These are phyloP conservation scores for Actenoides lindsayi DNA, from an alignment of 2,113 vertebrate genomes.

Conservation along the genomic window DNA sequence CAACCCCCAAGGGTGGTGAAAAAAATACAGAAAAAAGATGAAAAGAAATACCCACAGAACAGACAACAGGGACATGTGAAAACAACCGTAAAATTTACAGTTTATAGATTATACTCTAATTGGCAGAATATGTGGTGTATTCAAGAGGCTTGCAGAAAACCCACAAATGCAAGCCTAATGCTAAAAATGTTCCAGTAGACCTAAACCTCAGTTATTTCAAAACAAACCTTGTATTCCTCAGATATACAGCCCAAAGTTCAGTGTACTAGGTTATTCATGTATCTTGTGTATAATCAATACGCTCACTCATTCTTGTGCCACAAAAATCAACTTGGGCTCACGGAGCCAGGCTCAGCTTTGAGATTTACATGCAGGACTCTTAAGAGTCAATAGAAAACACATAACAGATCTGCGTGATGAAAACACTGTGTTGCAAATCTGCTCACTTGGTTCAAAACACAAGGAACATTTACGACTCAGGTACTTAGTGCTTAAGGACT, in stretches of 20 bases:
- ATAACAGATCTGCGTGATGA: slow-evolving; percentile 68
- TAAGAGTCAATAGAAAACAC: slow-evolving; percentile 75
- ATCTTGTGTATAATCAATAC: slow-evolving; percentile 36
- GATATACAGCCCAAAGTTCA: slow-evolving; percentile 46
- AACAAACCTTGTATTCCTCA: slow-evolving; percentile 37
- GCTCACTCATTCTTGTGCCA: slow-evolving; percentile 60
- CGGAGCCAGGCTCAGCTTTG: slow-evolving; percentile 76
- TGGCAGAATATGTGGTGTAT: slow-evolving; percentile 57
- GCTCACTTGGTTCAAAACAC: slow-evolving; percentile 73
- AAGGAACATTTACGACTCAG: slow-evolving; percentile 69
- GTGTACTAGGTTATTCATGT: slow-evolving; percentile 12
- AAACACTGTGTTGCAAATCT: slow-evolving; percentile 75
- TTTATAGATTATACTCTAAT: slow-evolving; percentile 45
- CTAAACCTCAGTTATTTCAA: slow-evolving; percentile 43
- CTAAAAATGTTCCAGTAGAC: slow-evolving; percentile 51
- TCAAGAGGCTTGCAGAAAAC: slow-evolving; percentile 66
- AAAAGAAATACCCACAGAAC: slow-evolving; percentile 8
- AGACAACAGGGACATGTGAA: slow-evolving; percentile 27
- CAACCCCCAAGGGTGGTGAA: no score
- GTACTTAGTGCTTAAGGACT: slow-evolving; percentile 69
- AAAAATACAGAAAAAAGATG: not conserved
- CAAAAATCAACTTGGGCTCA: slow-evolving; percentile 55
- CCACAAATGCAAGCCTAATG: slow-evolving; percentile 71
- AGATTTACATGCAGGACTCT: slow-evolving; percentile 79
- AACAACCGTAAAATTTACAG: slow-evolving; percentile 32